phyloP scores from a whole-genome alignment of 2,113 vertebrate species.

The Aptenodytes patagonicus region DNA sequence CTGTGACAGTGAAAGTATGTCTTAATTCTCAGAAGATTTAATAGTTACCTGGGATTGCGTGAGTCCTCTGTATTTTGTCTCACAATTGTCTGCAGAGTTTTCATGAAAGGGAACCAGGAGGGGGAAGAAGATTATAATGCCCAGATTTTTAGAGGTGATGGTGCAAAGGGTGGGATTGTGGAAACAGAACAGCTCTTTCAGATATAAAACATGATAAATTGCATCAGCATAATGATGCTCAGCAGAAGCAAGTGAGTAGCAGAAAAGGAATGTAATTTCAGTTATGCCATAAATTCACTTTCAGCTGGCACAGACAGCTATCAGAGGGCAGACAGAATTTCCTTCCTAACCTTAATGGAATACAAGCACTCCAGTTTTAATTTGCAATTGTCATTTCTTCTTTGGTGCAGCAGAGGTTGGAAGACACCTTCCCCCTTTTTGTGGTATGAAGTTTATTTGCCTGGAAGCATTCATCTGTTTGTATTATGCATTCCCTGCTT shows the following conservation, averaged over 20 bases:
- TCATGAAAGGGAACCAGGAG: background rate
- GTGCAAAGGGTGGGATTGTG: background rate
- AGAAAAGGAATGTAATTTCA: conserved; percentile 35
- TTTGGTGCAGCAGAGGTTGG: background rate
- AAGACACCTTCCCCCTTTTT: background rate
- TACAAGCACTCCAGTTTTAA: background rate
- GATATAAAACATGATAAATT: background rate
- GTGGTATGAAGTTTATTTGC: background rate
- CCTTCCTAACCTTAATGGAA: conserved; percentile 2
- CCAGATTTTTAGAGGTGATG: background rate
- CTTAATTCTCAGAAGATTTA: background rate
- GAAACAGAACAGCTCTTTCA: background rate
- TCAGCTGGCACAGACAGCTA: background rate
- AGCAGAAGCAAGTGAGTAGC: conserved; percentile 4
- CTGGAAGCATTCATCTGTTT: background rate
- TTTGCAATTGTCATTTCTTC: background rate
- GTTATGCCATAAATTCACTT: conserved; percentile 22
- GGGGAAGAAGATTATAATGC: background rate
- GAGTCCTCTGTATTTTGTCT: background rate
- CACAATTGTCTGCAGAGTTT: background rate
- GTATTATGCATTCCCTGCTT: background rate
- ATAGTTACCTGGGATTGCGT: background rate
- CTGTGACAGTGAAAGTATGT: background rate
- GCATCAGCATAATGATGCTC: background rate
- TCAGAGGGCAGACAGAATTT: conserved; percentile 11